These are phyloP conservation scores for Semotilus atromaculatus DNA, from an alignment of 2,797 vertebrate species.

Conservation along the genomic window DNA sequence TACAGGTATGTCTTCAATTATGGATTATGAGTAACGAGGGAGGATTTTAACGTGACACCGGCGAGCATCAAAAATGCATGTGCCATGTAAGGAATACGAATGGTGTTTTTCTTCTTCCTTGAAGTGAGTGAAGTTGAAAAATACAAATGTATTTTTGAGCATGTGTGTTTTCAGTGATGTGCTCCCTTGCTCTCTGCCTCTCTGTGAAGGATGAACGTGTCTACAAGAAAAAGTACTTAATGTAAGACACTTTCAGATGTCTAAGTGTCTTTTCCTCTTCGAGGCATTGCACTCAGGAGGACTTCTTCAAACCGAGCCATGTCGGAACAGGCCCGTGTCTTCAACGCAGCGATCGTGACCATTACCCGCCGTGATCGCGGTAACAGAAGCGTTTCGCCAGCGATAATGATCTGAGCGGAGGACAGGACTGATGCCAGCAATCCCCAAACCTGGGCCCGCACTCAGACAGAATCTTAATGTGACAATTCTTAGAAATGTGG, in stretches of 20 bases:
- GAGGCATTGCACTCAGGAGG: slow-evolving; percentile 24
- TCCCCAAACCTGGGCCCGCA: slow-evolving; percentile 37
- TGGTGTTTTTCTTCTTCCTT: slow-evolving; percentile 31
- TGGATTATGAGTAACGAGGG: slow-evolving; percentile 62
- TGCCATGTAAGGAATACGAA: slow-evolving; percentile 55
- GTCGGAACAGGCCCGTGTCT: slow-evolving; percentile 14
- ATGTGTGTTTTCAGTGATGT: slow-evolving; percentile 26
- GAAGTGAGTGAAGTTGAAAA: slow-evolving; percentile 41
- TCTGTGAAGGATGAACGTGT: slow-evolving; percentile 25
- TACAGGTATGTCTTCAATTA: slow-evolving; percentile 61
- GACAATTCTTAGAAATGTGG: no score
- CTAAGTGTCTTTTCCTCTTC: slow-evolving; percentile 27
- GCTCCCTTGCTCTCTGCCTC: slow-evolving; percentile 5
- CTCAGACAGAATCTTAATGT: no score
- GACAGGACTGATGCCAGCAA: slow-evolving; percentile 36
- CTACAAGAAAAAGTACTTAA: slow-evolving; percentile 35
- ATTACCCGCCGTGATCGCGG: slow-evolving; percentile 11
- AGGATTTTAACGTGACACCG: slow-evolving; percentile 57
- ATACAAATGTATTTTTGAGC: slow-evolving; percentile 37
- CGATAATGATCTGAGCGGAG: slow-evolving; percentile 38
- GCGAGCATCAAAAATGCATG: slow-evolving; percentile 62
- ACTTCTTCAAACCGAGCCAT: slow-evolving; percentile 10
- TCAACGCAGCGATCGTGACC: slow-evolving; percentile 20
- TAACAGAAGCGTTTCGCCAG: slow-evolving; percentile 32
- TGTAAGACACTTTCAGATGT: slow-evolving; percentile 16